Evolutionary conservation across 2,113 vertebrate species (phyloP), one percentile per base, ranked within the genome.

Genomic region (Chrysemys picta): DNA sequence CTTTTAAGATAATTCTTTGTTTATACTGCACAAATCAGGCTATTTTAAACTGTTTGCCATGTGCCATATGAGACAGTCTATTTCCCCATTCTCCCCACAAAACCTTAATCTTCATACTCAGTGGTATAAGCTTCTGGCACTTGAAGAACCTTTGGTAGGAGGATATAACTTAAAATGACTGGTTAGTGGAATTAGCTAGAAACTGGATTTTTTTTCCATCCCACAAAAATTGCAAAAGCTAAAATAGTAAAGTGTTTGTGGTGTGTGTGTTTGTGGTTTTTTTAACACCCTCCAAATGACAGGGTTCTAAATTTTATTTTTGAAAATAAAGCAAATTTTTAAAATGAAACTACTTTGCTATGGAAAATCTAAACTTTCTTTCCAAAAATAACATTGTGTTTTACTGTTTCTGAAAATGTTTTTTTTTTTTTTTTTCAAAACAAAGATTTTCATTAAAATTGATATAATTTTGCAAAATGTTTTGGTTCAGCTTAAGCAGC

Each of bases 81-180:
- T 65, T 5, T 65, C 35, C 5, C 86, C 0, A 50, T 59, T 80
- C 53, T 47, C 27, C 12, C 2, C 31, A 65, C 22, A 29, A 87
- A 49, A 10, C 56, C 2, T 27, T 85, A 42, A 22, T 10, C 57
- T 0, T 1, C 0, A 7, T 72, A 53, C 27, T 84, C 82, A 52
- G 49, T 86, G 62, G 54, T 79, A 84, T 0, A 8, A 89, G 87
- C 72, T 80, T 29, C 49, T 16, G 84, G 90, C 21, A 3, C 89
- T 90, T 19, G 45, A 45, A 80, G 82, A 90, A 78, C 38, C 10
- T 89, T 93, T 62, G 65, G 17, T 38, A 90, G 62, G 76, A 6
- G 10, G 50, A 7, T 45, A 27, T 42, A 50, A 29, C 69, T 90
- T 56, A 24, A 69, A 35, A 69, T n/a, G 35, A 69, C 35, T n/a